Conservation (phyloP, 2,797 vertebrate species). For the Cuculus canorus region DNA sequence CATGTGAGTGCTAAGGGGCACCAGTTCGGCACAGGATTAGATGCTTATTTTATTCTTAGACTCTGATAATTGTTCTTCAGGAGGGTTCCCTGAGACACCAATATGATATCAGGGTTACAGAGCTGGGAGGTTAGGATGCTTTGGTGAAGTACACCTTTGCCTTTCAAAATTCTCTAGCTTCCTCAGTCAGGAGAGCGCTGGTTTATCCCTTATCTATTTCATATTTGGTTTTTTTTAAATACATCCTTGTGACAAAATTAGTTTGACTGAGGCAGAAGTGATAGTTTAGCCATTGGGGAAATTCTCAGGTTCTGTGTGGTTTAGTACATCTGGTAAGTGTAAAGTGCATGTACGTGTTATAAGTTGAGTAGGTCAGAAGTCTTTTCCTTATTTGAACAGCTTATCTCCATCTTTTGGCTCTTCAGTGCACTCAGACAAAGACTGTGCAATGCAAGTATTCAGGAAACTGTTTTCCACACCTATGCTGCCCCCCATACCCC, state of each 20-base stretch:
- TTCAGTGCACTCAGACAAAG: neutral
- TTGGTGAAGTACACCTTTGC: neutral
- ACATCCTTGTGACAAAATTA: neutral
- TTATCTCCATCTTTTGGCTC: conserved; percentile 7
- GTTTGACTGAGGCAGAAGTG: conserved; percentile 27
- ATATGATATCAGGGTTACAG: neutral
- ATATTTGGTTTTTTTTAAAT: neutral
- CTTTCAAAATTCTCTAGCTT: neutral
- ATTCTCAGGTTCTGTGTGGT: conserved; percentile 32
- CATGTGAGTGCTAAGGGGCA: neutral
- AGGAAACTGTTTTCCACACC: neutral
- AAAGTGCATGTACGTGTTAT: neutral
- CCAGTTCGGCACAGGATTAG: neutral
- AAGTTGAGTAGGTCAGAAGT: conserved; percentile 12
- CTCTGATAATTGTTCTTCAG: neutral
- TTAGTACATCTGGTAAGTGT: conserved; percentile 2
- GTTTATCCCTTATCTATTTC: neutral
- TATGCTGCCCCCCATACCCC: rapidly evolving
- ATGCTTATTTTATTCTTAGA: neutral
- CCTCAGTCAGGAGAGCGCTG: neutral
- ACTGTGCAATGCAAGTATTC: neutral
- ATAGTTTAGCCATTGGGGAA: conserved; percentile 42
- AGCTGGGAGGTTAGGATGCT: neutral
- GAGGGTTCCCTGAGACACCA: neutral
- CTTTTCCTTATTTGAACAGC: neutral